Conservation (phyloP, 2,888 invertebrate species). For the Mantis religiosa region DNA sequence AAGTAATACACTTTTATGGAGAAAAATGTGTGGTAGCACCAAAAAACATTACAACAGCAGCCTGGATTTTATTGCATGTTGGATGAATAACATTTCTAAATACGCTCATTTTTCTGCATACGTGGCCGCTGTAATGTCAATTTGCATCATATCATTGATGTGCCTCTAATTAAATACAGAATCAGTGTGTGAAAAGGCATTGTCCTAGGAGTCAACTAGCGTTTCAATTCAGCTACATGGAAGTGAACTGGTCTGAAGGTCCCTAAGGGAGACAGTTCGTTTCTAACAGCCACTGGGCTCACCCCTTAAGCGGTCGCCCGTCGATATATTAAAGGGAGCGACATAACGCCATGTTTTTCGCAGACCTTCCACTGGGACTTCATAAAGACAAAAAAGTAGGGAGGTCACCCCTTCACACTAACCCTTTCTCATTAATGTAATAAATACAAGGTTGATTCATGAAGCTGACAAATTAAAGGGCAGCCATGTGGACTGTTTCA, state of each 20-base stretch:
- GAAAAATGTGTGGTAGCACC: too few species aligned
- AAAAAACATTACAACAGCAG: not conserved
- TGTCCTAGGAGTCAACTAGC: not conserved
- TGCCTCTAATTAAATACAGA: not conserved
- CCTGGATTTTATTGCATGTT: not conserved
- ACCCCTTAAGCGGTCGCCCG: not conserved
- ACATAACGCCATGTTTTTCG: not conserved
- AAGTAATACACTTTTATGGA: too few species aligned
- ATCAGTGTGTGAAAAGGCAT: not conserved
- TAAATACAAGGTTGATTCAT: not conserved
- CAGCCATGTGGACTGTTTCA: not conserved
- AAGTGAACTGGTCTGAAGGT: not conserved
- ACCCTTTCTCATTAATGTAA: not conserved
- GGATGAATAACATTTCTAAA: not conserved
- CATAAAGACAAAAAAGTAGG: not conserved
- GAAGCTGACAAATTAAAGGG: not conserved
- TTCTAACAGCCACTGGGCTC: not conserved
- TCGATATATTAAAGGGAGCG: not conserved
- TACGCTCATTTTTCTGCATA: not conserved
- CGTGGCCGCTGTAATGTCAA: not conserved
- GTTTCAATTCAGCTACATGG: not conserved
- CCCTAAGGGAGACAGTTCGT: not conserved
- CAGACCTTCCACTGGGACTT: not conserved
- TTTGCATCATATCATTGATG: not conserved
- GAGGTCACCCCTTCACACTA: not conserved